A percentile compares a stretch with the other conserved stretches of the same genome.
Evolutionary conservation across 2,888 invertebrate species (phyloP).

Genomic region (Nomada goodeniana): DNA sequence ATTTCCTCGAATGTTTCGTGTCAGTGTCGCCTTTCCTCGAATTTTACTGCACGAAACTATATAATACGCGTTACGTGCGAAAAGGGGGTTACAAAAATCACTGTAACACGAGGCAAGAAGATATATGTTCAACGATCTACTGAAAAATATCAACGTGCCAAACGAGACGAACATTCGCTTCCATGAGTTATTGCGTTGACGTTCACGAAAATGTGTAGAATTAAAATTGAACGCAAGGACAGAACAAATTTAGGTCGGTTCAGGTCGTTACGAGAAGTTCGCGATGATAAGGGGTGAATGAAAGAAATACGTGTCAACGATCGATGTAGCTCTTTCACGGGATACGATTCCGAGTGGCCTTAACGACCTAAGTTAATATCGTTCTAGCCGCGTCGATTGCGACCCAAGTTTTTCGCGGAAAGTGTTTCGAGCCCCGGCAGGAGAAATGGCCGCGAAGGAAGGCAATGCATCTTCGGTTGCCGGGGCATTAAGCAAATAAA

Average conservation of each 20-base stretch:
- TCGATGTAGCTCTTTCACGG: not conserved
- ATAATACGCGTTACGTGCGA: too few species aligned
- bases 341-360: constrained; percentile 9
- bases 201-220: not conserved
- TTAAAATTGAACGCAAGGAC: not conserved
- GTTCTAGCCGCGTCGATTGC: constrained; percentile 10
- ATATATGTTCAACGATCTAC: too few species aligned
- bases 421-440: not conserved
- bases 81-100: too few species aligned
- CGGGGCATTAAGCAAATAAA: constrained; percentile 50
- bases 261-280: not conserved
- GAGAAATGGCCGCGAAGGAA: constrained; percentile 12
- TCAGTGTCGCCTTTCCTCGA: too few species aligned
- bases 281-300: not conserved
- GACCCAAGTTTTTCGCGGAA: constrained; percentile 26
- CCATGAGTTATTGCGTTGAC: too few species aligned
- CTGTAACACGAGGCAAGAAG: too few species aligned
- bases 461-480: constrained; percentile 33
- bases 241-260: not conserved
- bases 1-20: too few species aligned
- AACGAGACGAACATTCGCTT: too few species aligned
- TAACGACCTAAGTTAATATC: constrained; percentile 30
- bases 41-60: too few species aligned
- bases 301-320: not conserved
- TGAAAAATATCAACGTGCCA: too few species aligned